These are phyloP conservation scores for Onychomys leucogaster DNA, from an alignment of 2,797 vertebrate species.

Conservation along the genomic window DNA sequence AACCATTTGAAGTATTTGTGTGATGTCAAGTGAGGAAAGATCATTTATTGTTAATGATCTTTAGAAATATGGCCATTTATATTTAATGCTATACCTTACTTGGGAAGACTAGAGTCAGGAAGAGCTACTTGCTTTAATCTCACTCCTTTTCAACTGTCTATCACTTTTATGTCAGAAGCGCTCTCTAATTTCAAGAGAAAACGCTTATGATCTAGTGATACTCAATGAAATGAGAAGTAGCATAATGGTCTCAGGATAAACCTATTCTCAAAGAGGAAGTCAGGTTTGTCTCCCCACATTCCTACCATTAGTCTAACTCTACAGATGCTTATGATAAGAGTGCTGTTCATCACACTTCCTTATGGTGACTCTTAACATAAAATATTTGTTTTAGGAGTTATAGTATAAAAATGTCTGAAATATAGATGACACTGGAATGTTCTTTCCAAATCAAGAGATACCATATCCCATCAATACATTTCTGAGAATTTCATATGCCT, in stretches of 20 bases:
- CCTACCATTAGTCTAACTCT: background rate
- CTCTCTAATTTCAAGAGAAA: conserved; percentile 48
- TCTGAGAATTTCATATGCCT: background rate
- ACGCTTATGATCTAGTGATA: background rate
- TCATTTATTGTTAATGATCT: conserved; percentile 75
- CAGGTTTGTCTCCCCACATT: background rate
- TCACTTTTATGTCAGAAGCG: conserved; percentile 57
- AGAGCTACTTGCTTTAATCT: conserved; percentile 26
- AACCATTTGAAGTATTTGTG: background rate
- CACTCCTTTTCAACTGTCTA: conserved; percentile 56
- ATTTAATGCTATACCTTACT: conserved; percentile 68
- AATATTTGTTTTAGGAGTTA: background rate
- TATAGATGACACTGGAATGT: background rate
- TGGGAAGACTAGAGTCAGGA: conserved; percentile 44
- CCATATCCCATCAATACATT: background rate
- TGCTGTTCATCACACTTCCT: background rate
- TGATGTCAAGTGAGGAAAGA: conserved; percentile 65
- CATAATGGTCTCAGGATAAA: background rate
- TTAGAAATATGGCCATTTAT: conserved; percentile 71
- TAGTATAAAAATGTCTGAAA: conserved; percentile 1
- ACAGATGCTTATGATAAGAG: background rate
- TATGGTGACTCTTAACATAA: background rate
- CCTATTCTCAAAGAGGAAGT: background rate
- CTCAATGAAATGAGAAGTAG: background rate
- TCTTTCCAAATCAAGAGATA: background rate